A percentile compares a stretch with the other conserved stretches of the same genome.
Evolutionary conservation across 1,140 invertebrate species (phyloP).

Genomic region (Wasmannia auropunctata): DNA sequence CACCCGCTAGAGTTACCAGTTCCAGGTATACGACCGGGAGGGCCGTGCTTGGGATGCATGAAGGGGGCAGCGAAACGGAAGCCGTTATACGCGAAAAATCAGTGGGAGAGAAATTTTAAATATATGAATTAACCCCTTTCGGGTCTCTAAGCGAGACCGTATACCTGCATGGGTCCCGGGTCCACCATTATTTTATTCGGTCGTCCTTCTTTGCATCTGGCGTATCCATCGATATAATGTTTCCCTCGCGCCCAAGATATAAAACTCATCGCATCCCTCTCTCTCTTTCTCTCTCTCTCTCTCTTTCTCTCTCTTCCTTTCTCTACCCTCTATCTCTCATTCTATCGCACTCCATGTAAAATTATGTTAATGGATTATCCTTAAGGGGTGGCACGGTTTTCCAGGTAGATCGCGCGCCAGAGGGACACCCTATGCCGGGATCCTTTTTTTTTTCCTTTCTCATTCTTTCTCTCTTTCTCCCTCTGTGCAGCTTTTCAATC

Average conservation of each 20-base stretch:
- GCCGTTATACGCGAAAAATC: conserved; percentile 83
- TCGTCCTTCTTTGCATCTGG: conserved; percentile 85
- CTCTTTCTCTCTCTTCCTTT: not conserved
- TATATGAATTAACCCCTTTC: conserved; percentile 85
- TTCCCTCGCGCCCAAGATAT: conserved; percentile 62
- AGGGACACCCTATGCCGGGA: conserved; percentile 55
- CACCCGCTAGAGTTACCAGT: conserved; percentile 81
- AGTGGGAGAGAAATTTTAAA: conserved; percentile 81
- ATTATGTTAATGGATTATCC: conserved; percentile 87
- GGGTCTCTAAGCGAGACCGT: conserved; percentile 25
- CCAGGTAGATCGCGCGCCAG: conserved; percentile 70
- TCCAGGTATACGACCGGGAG: conserved; percentile 78
- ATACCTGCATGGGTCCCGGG: conserved; percentile 71
- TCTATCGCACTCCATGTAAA: conserved; percentile 81
- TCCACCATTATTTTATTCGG: conserved; percentile 80
- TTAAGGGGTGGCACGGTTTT: conserved; percentile 70
- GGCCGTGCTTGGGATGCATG: conserved; percentile 7
- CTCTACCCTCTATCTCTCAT: no score
- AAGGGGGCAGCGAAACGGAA: conserved; percentile 57
- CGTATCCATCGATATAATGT: conserved; percentile 80
- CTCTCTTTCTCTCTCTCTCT: not conserved
- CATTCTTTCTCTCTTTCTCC: conserved; percentile 27
- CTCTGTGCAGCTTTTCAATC: conserved; percentile 62
- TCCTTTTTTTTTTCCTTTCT: conserved; percentile 42
- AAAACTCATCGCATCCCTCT: conserved; percentile 24